phyloP scores from a whole-genome alignment of 1,140 invertebrate species.

The Meloidogyne hapla region DNA sequence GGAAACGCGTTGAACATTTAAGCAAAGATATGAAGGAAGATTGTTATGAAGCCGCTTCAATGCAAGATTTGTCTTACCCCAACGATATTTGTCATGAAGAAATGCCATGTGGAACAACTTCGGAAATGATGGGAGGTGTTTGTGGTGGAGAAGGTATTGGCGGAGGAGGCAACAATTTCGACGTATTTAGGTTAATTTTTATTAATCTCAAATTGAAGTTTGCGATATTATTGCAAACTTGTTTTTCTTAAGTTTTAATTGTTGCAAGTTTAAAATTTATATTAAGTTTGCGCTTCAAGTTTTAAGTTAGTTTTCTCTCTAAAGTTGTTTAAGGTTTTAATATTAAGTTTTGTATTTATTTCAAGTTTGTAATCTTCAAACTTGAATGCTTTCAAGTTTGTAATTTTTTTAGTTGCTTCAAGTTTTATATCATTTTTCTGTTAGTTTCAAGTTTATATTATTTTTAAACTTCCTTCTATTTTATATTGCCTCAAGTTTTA shows the following conservation, averaged over 20 bases:
- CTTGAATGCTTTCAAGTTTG: no score
- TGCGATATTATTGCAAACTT: neutral
- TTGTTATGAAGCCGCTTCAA: conserved; percentile 9
- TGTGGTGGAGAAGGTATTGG: neutral
- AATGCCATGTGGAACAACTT: neutral
- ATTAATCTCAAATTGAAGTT: neutral
- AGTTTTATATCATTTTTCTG: no score
- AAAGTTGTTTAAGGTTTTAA: no score
- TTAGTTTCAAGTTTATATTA: no score
- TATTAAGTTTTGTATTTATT: no score
- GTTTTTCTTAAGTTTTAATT: neutral
- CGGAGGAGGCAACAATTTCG: conserved; percentile 35
- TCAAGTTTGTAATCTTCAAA: no score
- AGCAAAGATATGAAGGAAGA: neutral
- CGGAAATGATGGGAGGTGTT: neutral
- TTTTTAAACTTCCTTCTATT: no score
- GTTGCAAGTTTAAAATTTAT: neutral
- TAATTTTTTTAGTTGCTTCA: no score
- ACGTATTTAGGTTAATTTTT: conserved; percentile 39
- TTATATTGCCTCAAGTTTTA: neutral
- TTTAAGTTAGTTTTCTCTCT: no score
- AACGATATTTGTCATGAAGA: conserved; percentile 5
- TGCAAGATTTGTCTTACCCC: neutral
- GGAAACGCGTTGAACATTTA: conserved; percentile 55
- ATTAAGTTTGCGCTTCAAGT: no score